phyloP scores from a whole-genome alignment of 1,140 invertebrate genomes.

The Ptiloglossa arizonensis region DNA sequence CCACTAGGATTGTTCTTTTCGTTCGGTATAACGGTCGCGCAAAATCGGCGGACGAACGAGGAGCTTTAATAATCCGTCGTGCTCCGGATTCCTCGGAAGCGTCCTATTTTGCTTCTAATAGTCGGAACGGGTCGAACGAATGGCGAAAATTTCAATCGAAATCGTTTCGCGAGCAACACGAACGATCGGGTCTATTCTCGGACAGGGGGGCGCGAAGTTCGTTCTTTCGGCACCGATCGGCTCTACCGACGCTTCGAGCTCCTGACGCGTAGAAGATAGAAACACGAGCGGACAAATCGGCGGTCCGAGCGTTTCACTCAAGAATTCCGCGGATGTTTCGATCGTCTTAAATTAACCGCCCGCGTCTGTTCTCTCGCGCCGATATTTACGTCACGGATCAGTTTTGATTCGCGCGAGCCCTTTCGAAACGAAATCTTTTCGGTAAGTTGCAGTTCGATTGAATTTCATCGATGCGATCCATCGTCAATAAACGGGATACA shows the following conservation, averaged over 20 bases:
- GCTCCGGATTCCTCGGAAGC: constrained; percentile 5
- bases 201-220: neutral
- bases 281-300: constrained; percentile 33
- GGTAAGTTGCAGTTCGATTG: no score
- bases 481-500: no score
- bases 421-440: neutral
- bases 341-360: constrained; percentile 59
- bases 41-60: neutral
- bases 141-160: constrained; percentile 29
- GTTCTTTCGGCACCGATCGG: constrained; percentile 20
- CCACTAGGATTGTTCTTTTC: no score
- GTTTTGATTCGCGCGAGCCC: neutral
- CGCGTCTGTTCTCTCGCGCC: neutral
- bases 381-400: constrained; percentile 16
- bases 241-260: constrained; percentile 7
- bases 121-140: neutral
- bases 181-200: constrained; percentile 30
- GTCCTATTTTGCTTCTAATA: constrained; percentile 8
- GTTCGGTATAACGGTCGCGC: neutral
- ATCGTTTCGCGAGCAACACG: constrained; percentile 20
- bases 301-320: constrained; percentile 28
- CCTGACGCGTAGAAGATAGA: constrained; percentile 10
- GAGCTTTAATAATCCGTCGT: constrained; percentile 4
- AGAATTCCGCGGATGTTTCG: constrained; percentile 48
- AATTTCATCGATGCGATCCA: no score